Percentiles rank a stretch among this genome's conserved stretches.
phyloP scores from a whole-genome alignment of 1,140 invertebrate genomes.

The Drosophila varians region DNA sequence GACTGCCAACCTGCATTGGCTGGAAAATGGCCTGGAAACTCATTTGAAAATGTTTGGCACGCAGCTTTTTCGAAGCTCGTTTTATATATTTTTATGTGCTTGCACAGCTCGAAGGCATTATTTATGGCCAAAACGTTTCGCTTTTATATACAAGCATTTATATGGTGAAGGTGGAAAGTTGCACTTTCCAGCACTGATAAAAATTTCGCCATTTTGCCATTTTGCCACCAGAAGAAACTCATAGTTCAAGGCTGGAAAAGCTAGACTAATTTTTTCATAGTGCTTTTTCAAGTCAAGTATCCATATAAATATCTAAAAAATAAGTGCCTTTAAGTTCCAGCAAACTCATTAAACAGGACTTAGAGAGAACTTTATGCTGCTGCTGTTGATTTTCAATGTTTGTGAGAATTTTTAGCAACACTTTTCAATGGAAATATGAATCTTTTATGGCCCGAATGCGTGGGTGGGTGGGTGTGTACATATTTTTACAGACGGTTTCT shows the following conservation, averaged over 20 bases:
- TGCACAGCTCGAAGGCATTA: slow-evolving; percentile 61
- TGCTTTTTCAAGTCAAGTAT: background rate
- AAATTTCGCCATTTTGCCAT: background rate
- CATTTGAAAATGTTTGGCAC: slow-evolving; percentile 64
- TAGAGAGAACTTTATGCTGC: slow-evolving; percentile 14
- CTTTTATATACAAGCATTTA: slow-evolving; percentile 15
- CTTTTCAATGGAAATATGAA: slow-evolving; percentile 35
- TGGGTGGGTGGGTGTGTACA: slow-evolving; percentile 11
- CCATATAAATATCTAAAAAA: background rate
- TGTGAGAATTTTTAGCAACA: slow-evolving; percentile 32
- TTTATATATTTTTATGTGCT: slow-evolving; percentile 49
- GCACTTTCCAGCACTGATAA: background rate
- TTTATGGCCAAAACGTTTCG: slow-evolving; percentile 64
- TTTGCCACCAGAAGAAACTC: no score
- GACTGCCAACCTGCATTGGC: slow-evolving; percentile 27
- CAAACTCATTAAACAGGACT: slow-evolving; percentile 33
- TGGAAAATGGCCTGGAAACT: slow-evolving; percentile 55
- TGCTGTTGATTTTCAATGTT: slow-evolving; percentile 10
- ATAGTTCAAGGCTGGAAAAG: background rate
- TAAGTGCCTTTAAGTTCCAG: slow-evolving; percentile 14
- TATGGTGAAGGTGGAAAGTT: slow-evolving; percentile 11
- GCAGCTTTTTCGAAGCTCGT: slow-evolving; percentile 44
- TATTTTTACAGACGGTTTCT: slow-evolving; percentile 10
- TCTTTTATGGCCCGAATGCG: slow-evolving; percentile 17
- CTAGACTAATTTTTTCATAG: background rate